Percentiles rank a stretch among this genome's conserved stretches.
phyloP scores from a whole-genome alignment of 2,797 vertebrate genomes.

The Sebastes iracundus region DNA sequence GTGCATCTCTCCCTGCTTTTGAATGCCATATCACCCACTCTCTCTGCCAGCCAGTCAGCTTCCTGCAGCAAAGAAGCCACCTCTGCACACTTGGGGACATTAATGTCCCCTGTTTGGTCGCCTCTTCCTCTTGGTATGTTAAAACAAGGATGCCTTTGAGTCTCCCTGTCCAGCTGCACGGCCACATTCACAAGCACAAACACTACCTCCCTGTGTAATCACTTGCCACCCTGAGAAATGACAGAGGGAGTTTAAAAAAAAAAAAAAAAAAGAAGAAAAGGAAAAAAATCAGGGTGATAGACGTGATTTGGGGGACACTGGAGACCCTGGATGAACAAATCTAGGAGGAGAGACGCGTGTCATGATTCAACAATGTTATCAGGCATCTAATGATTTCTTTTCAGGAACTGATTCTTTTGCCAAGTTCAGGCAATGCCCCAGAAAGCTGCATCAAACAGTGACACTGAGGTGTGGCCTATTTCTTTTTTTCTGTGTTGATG shows the following conservation, averaged over 20 bases:
- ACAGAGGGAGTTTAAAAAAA: conserved; percentile 43
- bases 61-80: conserved; percentile 77
- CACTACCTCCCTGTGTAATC: conserved; percentile 81
- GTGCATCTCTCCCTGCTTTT: conserved; percentile 61
- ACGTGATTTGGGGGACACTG: conserved; percentile 22
- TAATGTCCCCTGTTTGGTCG: conserved; percentile 79
- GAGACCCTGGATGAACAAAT: conserved; percentile 16
- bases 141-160: conserved; percentile 86
- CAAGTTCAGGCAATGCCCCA: conserved; percentile 12
- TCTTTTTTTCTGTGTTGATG: conserved; percentile 19
- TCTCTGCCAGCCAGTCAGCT: conserved; percentile 69
- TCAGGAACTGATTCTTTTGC: conserved; percentile 19
- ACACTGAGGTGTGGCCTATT: conserved; percentile 41
- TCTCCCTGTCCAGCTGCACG: conserved; percentile 81
- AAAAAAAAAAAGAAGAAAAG: conserved; percentile 37
- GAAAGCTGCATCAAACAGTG: conserved; percentile 11
- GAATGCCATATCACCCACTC: conserved; percentile 63
- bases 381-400: conserved; percentile 5
- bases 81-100: conserved; percentile 76
- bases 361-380: conserved; percentile 22
- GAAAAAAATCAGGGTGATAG: conserved; percentile 48
- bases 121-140: conserved; percentile 75
- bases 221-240: conserved; percentile 62
- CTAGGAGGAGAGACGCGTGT: conserved; percentile 9
- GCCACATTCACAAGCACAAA: conserved; percentile 76